These are phyloP conservation scores for Oreortyx pictus DNA, from an alignment of 2,797 vertebrate genomes.

Conservation along the genomic window DNA sequence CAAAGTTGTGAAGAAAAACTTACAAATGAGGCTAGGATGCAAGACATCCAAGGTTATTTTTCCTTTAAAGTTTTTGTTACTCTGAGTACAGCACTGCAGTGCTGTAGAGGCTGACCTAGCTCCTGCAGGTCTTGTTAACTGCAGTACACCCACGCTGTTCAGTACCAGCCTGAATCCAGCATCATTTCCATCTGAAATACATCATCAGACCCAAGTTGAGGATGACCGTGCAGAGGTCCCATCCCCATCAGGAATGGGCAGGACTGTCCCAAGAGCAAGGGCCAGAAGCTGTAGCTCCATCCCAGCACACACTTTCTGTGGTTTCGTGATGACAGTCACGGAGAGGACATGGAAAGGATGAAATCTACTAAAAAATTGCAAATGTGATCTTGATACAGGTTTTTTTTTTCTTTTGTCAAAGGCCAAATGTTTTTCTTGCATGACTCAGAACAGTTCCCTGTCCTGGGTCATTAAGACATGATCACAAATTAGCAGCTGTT, in stretches of 20 bases:
- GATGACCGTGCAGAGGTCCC: not conserved
- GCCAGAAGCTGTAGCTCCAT: not conserved
- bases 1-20: not conserved
- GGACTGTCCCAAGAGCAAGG: not conserved
- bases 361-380: not conserved
- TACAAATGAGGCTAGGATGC: not conserved
- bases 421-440: not conserved
- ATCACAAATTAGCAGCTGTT: not conserved
- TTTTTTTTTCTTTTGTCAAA: not conserved
- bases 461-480: not conserved
- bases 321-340: not conserved
- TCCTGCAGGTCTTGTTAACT: not conserved
- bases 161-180: not conserved
- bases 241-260: not conserved
- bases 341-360: not conserved
- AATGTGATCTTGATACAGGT: not conserved
- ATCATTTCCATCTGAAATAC: not conserved
- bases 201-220: not conserved
- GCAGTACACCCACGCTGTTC: not conserved
- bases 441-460: not conserved
- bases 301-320: not conserved
- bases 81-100: not conserved
- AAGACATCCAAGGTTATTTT: not conserved
- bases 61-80: not conserved
- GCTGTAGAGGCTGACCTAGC: not conserved